Base-by-base conservation (phyloP, 2,797 vertebrate genomes). In the Gobio occitaniae region DNA sequence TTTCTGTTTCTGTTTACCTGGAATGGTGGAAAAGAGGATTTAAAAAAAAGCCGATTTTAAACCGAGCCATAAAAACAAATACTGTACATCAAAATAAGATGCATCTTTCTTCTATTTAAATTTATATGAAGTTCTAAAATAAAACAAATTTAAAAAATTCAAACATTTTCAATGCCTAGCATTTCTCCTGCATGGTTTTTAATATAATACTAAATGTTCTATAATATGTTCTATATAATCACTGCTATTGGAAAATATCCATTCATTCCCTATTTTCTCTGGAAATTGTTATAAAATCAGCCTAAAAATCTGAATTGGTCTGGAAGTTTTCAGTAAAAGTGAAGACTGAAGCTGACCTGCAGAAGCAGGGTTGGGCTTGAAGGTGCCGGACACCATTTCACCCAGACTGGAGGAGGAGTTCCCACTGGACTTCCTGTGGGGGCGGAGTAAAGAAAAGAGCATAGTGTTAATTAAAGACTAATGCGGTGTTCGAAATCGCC, bases 1-100 rank as follows among this genome's bases (percentile, higher is more conserved):
- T 96, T 99, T 99, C 90, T 99, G 97, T 91, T 99, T 99, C 94
- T 98, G 98, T 93, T 99, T 99, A 89, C 97, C 98, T 99, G 93
- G 89, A 95, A 95, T 91, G 93, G 93, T 48, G 21, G 94, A 95
- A 86, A 93, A 92, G 0, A 87, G 93, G 70, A 79, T 11, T 32
- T 32, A 32, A 32, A 65, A n/a, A n/a, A 77, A 89, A 12, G 15
- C 80, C 38, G 21, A 77, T 12, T 66, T n/a, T n/a, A 56, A 21
- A n/a, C 77, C n/a, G 2, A 65, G 11, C 44, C 21, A 78, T 19
- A 85, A 41, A 80, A 76, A 36, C 36, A 69, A 38, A 38, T 48
- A 32, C 12, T 32, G 13, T 65, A 48, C 9, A 66, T 63, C 11
- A 36, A 50, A 50, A 80, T 32, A 6, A 47, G 25, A 48, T 54